Base-by-base conservation (phyloP, 1,140 invertebrate species). In the Microplitis demolitor region DNA sequence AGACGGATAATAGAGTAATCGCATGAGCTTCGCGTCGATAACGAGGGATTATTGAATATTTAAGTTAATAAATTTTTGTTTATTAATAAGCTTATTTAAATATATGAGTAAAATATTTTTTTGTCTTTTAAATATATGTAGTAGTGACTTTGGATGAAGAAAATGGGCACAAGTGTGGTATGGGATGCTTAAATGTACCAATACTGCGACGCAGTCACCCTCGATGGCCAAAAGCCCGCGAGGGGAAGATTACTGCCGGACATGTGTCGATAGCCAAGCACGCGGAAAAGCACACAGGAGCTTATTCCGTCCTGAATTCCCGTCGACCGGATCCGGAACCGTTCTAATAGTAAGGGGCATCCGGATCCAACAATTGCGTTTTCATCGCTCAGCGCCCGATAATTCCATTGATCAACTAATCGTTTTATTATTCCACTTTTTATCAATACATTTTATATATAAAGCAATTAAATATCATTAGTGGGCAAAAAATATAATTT, bases 221-320 rank as follows among this genome's bases (percentile, higher is more conserved):
- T 51, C 31, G 51, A 35, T 16, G 62, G 61, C 11, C 39, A n/a
- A 66, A 31, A 60, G 54, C 31, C 53, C 56, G 61, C 33, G 74
- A 77, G 76, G 78, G 79, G 79, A 80, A 77, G 75, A 78, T 76
- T 45, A 45, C 77, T 77, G 74, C 73, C 66, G 73, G 79, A 80
- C 82, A 83, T 85, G 83, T 84, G 83, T 85, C 80, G 69, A 80
- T 84, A 82, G 73, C 79, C 82, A 86, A 85, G 84, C 83, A 84
- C 79, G 84, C 83, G 84, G 83, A 86, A 86, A 85, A 86, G 81
- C 80, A 83, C 82, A 82, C 79, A 66, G 39, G 6, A 76, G 61
- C 16, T 53, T n/a, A 51, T 13, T 53, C 24, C 9, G 34, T 6
- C 24, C 24, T 63, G 50, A 34, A 35, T 60, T 34, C n/a, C 35